Evolutionary conservation across 2,888 invertebrate species (phyloP).

Genomic region (Caenorhabditis sulstoni): DNA sequence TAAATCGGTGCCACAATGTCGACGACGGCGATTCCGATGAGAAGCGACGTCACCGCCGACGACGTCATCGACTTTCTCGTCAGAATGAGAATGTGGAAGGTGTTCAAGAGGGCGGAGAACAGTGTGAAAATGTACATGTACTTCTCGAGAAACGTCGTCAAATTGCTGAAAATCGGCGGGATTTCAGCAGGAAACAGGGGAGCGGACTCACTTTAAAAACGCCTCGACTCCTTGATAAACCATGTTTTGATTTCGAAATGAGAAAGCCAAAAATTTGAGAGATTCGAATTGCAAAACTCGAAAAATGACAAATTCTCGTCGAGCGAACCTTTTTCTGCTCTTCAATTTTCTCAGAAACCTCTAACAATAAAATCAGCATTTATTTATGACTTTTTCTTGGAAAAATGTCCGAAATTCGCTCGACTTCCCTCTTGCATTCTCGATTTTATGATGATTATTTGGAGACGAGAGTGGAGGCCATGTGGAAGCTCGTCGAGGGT

Average conservation of each 20-base stretch:
- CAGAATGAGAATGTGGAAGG: conserved; percentile 15
- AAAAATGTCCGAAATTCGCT: too few relatives aligned
- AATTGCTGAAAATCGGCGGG: conserved; percentile 1
- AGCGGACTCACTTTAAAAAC: conserved; percentile 14
- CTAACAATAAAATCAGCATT: too few relatives aligned
- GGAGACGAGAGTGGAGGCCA: too few relatives aligned
- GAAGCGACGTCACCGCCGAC: conserved; percentile 23
- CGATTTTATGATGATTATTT: too few relatives aligned
- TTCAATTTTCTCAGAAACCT: too few relatives aligned
- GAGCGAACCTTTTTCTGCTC: too few relatives aligned
- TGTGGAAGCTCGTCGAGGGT: background rate
- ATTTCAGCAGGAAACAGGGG: background rate
- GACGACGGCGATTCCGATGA: conserved; percentile 32
- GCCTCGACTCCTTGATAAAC: background rate
- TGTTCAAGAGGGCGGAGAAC: background rate
- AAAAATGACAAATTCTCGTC: too few relatives aligned
- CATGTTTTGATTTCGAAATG: background rate
- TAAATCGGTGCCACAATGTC: conserved; percentile 20
- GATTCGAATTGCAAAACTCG: background rate
- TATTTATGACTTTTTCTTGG: too few relatives aligned
- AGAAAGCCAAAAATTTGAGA: background rate
- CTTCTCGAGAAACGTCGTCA: background rate
- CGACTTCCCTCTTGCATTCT: too few relatives aligned
- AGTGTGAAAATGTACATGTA: conserved; percentile 2
- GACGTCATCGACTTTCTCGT: conserved; percentile 15